phyloP scores from a whole-genome alignment of 2,888 invertebrate genomes.

The Seira musarum region DNA sequence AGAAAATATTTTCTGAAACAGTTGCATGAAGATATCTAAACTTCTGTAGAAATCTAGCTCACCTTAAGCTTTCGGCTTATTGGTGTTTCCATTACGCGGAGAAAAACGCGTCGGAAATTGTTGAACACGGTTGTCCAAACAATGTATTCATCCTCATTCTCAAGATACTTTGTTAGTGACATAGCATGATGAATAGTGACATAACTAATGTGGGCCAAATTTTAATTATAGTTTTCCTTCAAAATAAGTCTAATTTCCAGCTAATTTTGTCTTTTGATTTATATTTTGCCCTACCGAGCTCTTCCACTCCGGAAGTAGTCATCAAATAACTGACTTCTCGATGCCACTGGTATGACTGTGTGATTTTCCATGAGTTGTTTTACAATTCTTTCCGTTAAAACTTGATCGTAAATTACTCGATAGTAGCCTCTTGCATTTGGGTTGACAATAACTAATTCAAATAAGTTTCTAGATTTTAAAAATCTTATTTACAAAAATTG shows the following conservation, averaged over 20 bases:
- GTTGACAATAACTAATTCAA: constrained; percentile 61
- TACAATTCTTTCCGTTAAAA: constrained; percentile 28
- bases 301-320: constrained; percentile 44
- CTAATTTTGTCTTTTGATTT: no score
- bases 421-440: constrained; percentile 63
- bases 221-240: no score
- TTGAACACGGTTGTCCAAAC: constrained; percentile 63
- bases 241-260: no score
- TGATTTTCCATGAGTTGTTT: constrained; percentile 40
- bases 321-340: constrained; percentile 50
- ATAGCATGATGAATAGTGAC: constrained; percentile 39
- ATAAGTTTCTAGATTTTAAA: no score
- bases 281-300: constrained; percentile 38
- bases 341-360: constrained; percentile 17
- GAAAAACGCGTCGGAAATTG: constrained; percentile 31
- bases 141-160: constrained; percentile 54
- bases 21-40: neutral
- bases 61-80: constrained; percentile 11
- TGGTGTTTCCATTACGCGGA: constrained; percentile 33
- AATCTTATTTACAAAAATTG: constrained; percentile 23
- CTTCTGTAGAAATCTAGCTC: neutral
- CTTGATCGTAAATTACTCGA: constrained; percentile 54
- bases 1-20: neutral
- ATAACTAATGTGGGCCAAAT: no score
- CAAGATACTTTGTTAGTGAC: constrained; percentile 45